Conservation (phyloP, 1,140 invertebrate genomes). For the Drosophila nikananu region DNA sequence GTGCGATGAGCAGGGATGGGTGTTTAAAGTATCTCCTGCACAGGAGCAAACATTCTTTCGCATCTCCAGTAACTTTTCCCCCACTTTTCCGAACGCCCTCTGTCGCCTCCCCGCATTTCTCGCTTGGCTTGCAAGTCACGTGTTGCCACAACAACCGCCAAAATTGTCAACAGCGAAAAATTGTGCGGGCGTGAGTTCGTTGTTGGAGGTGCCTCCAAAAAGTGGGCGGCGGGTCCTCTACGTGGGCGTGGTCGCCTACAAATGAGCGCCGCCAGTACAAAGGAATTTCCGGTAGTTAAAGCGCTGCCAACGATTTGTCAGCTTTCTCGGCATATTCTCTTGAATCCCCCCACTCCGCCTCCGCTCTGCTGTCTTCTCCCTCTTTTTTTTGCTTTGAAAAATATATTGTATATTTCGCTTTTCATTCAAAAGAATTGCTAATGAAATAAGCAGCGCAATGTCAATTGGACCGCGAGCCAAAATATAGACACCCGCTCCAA, state of each 20-base stretch:
- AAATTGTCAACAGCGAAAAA: constrained; percentile 84
- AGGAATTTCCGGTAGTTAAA: constrained; percentile 84
- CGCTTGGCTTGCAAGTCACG: constrained; percentile 81
- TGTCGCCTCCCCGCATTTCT: constrained; percentile 8
- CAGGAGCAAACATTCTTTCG: constrained; percentile 56
- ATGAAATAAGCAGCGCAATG: constrained; percentile 75
- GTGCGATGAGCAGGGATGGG: background rate
- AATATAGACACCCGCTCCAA: constrained; percentile 33
- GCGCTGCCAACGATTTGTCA: constrained; percentile 59
- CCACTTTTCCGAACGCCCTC: background rate
- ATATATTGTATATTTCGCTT: constrained; percentile 49
- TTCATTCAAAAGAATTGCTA: constrained; percentile 75
- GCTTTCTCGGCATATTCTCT: constrained; percentile 49
- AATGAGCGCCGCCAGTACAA: constrained; percentile 78
- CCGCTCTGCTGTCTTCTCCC: background rate
- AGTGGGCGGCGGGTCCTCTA: constrained; percentile 8
- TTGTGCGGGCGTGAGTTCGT: constrained; percentile 76
- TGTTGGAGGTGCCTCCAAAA: constrained; percentile 34
- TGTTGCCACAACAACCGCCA: constrained; percentile 83
- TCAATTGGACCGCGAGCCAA: constrained; percentile 31
- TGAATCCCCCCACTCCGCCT: constrained; percentile 14
- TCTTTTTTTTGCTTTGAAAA: constrained; percentile 37
- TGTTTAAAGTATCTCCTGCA: constrained; percentile 57
- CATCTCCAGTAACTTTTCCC: constrained; percentile 64
- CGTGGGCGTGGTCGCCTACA: constrained; percentile 51